Evolutionary conservation across 2,888 invertebrate species (phyloP).

Genomic region (Ochropleura leucogaster): DNA sequence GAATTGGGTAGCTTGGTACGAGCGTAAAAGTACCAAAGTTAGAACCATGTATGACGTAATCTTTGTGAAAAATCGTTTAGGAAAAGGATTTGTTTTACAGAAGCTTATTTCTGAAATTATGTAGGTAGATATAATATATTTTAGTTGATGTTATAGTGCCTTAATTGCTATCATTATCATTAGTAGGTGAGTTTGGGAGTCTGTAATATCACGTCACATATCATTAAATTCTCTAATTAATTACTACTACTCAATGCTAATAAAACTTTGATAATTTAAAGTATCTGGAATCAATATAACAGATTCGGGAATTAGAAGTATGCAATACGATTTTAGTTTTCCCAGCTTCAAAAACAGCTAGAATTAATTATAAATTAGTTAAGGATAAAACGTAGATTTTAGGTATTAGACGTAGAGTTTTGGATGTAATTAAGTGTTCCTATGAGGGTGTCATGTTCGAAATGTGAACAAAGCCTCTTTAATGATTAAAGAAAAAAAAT

Average conservation of each 20-base stretch:
- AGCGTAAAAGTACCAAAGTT: conserved; percentile 50
- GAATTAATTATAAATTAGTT: no score
- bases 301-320: no score
- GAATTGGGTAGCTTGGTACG: conserved; percentile 63
- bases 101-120: background rate
- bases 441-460: no score
- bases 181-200: background rate
- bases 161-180: background rate
- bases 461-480: no score
- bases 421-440: no score
- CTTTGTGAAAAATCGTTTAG: conserved; percentile 35
- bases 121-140: background rate
- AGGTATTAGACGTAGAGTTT: no score
- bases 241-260: background rate
- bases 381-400: no score
- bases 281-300: no score
- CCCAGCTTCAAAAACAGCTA: no score
- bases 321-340: no score
- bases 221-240: conserved; percentile 30
- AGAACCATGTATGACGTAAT: conserved; percentile 40
- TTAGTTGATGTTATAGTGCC: background rate
- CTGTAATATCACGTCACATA: background rate
- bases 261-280: no score
- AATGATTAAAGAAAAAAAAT: no score
- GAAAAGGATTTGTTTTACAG: conserved; percentile 20